phyloP scores from a whole-genome alignment of 1,140 invertebrate species.

The Drosophila nigromelanica region DNA sequence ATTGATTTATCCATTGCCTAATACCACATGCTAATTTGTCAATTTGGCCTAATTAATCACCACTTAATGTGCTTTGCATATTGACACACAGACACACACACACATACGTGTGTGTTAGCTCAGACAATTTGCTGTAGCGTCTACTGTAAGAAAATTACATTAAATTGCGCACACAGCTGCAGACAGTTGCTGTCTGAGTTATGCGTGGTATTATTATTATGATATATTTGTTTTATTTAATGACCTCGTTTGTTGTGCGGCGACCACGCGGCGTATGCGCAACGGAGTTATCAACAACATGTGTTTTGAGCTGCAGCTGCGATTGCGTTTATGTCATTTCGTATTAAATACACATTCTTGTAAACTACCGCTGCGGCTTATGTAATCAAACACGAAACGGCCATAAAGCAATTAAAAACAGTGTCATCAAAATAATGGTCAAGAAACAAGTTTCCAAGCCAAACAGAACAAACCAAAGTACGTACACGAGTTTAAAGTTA shows the following conservation, averaged over 20 bases:
- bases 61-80: constrained; percentile 19
- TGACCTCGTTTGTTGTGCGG: constrained; percentile 55
- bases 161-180: constrained; percentile 55
- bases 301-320: constrained; percentile 53
- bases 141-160: constrained; percentile 51
- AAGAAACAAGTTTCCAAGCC: constrained; percentile 55
- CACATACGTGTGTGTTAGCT: background rate
- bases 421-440: constrained; percentile 60
- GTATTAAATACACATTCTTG: constrained; percentile 71
- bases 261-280: constrained; percentile 45
- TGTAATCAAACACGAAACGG: constrained; percentile 54
- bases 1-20: constrained; percentile 3
- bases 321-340: constrained; percentile 60
- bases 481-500: background rate
- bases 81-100: background rate
- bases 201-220: constrained; percentile 48
- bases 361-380: constrained; percentile 62
- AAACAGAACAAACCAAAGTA: constrained; percentile 32
- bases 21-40: background rate
- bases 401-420: constrained; percentile 52
- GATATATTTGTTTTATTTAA: constrained; percentile 39
- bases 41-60: constrained; percentile 20
- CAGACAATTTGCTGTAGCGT: constrained; percentile 40
- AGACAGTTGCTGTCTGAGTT: constrained; percentile 18
- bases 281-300: constrained; percentile 58